Evolutionary conservation across 2,797 vertebrate species (phyloP), one percentile per base, ranked within the genome.

Genomic region (Falco peregrinus): DNA sequence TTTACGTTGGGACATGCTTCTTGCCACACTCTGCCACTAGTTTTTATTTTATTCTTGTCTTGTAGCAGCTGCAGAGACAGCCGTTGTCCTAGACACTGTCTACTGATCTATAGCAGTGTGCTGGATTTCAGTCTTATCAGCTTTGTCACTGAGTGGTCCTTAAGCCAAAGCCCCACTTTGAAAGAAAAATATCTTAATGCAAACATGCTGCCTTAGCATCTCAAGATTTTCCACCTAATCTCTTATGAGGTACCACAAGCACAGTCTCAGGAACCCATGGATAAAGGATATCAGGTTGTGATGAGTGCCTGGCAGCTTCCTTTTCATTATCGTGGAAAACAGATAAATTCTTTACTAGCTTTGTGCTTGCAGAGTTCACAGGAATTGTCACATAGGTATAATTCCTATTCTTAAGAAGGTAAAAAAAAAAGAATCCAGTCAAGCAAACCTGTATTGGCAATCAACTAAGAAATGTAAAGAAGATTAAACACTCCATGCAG

Each of bases 181-280:
- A 94, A 96, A 90, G 16, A 29, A 68, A 95, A 94, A 83, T 61
- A 83, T 4, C 8, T 78, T 71, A 84, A 43, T 1, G 57, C 65
- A 93, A 92, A 67, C 48, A 43, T 16, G 54, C n/a, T 77, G 65
- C 75, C 51, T 95, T 80, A 89, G 74, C 84, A 79, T 84, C 75
- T 95, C 37, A 64, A 85, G 79, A 69, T 81, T 89, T 92, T 78
- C 39, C 78, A 85, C 43, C 61, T 94, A 81, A 95, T 92, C 84
- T 93, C 82, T 87, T 45, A 59, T 0, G 0, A 85, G 50, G 43
- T 54, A 92, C 35, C 41, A 87, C 54, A 79, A 85, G 26, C 24
- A 75, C 33, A 84, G 26, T 61, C 61, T 83, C 22, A 18, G 63
- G 78, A 87, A 93, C 6, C 13, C 48, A 33, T 16, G 41, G 78